phyloP scores from a whole-genome alignment of 2,797 vertebrate species.

The Parambassis ranga region DNA sequence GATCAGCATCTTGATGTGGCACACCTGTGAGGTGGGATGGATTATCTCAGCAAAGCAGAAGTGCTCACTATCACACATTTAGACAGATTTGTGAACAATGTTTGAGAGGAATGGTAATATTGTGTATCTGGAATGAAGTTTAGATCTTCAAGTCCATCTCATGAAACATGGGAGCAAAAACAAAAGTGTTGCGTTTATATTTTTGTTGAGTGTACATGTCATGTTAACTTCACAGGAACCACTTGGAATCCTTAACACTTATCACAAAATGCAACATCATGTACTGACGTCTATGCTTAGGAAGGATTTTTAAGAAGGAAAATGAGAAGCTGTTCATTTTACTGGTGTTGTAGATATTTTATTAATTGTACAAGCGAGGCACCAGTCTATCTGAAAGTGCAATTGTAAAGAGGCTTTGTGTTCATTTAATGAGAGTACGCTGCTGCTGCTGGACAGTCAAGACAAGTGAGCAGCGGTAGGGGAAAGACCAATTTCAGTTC shows the following conservation, averaged over 20 bases:
- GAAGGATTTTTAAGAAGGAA: constrained; percentile 11
- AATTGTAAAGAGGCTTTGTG: constrained; percentile 30
- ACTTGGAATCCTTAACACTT: constrained; percentile 3
- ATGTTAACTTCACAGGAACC: not conserved
- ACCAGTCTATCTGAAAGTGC: constrained; percentile 21
- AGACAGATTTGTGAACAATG: too few species aligned
- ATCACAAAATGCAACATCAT: constrained; percentile 2
- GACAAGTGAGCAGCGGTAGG: constrained; percentile 17
- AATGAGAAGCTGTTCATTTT: constrained; percentile 30
- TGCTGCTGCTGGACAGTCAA: constrained; percentile 24
- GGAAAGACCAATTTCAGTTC: constrained; percentile 34
- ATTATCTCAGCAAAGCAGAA: too few species aligned
- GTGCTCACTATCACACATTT: too few species aligned
- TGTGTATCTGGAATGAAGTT: too few species aligned
- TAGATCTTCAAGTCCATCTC: too few species aligned
- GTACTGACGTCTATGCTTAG: not conserved
- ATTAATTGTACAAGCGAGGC: constrained; percentile 33
- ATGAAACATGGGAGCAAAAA: too few species aligned
- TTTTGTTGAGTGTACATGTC: too few species aligned
- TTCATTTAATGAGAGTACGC: constrained; percentile 48
- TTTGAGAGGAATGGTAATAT: too few species aligned
- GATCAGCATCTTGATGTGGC: too few species aligned
- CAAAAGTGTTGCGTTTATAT: too few species aligned
- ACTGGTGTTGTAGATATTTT: constrained; percentile 40
- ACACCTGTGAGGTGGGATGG: too few species aligned